A percentile compares a stretch with the other conserved stretches of the same genome.
Conservation (phyloP, 1,140 invertebrate genomes). For the Saxidomus purpurata region DNA sequence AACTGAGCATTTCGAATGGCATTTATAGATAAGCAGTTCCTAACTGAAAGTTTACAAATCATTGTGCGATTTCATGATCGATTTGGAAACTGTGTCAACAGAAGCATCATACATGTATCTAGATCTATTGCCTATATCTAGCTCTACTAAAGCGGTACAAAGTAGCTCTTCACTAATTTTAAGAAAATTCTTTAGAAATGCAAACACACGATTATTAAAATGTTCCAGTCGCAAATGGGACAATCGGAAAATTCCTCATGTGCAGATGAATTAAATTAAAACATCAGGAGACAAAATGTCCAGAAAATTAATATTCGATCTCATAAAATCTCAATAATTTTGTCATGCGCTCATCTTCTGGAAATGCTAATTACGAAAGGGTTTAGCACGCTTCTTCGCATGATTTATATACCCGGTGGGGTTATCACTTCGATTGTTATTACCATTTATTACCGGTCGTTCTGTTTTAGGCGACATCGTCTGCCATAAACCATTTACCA, state of each 20-base stretch:
- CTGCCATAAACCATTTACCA: slow-evolving; percentile 36
- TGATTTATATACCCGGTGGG: slow-evolving; percentile 11
- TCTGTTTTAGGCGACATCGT: slow-evolving; percentile 24
- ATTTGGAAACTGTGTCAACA: background rate
- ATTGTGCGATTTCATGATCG: background rate
- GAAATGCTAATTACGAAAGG: background rate
- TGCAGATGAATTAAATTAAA: background rate
- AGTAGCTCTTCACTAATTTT: no score
- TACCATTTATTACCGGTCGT: slow-evolving; percentile 16
- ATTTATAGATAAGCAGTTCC: background rate
- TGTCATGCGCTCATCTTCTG: background rate
- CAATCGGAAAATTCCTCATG: background rate
- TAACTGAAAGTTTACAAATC: background rate
- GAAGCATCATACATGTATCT: background rate
- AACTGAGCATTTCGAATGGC: background rate
- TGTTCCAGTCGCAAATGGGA: no score
- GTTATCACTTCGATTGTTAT: slow-evolving; percentile 6
- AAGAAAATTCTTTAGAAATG: no score
- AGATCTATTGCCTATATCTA: no score
- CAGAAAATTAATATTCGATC: background rate
- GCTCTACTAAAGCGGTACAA: no score
- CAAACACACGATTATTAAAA: no score
- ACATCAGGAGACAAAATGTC: background rate
- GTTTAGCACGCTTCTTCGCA: background rate
- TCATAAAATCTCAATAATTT: background rate